phyloP scores from a whole-genome alignment of 2,888 invertebrate species.

The Cataglyphis livida region DNA sequence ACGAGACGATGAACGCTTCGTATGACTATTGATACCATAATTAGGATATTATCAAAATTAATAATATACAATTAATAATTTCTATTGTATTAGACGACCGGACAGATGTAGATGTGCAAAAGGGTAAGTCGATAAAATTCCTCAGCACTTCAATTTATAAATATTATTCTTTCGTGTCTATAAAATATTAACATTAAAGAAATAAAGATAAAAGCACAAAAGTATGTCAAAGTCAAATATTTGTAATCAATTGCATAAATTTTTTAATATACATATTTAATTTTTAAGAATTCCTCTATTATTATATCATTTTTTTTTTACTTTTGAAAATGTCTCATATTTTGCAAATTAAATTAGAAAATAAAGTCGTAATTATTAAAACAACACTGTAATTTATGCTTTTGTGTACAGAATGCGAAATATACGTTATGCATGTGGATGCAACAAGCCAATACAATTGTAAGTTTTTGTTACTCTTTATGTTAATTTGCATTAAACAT shows the following conservation, averaged over 20 bases:
- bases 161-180: not conserved
- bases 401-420: slow-evolving; percentile 51
- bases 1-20: slow-evolving; percentile 41
- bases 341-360: not conserved
- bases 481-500: not conserved
- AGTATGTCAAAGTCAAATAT: not conserved
- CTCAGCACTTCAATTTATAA: not conserved
- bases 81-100: slow-evolving; percentile 72
- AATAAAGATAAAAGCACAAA: not conserved
- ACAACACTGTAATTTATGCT: not conserved
- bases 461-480: slow-evolving; percentile 38
- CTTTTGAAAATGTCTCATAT: not conserved
- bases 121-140: slow-evolving; percentile 72
- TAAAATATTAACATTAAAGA: not conserved
- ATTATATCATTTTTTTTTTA: not conserved
- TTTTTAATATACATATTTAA: not conserved
- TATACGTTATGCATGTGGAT: slow-evolving; percentile 70
- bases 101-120: slow-evolving; percentile 73
- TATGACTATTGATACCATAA: slow-evolving; percentile 64
- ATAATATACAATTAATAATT: slow-evolving; percentile 75
- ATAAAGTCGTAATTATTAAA: slow-evolving; percentile 1
- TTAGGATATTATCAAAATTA: slow-evolving; percentile 68
- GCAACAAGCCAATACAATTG: slow-evolving; percentile 60
- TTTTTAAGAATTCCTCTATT: not conserved
- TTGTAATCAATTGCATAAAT: not conserved